Evolutionary conservation across 2,888 invertebrate species (phyloP).

Genomic region (Lasioglossum villosulum): DNA sequence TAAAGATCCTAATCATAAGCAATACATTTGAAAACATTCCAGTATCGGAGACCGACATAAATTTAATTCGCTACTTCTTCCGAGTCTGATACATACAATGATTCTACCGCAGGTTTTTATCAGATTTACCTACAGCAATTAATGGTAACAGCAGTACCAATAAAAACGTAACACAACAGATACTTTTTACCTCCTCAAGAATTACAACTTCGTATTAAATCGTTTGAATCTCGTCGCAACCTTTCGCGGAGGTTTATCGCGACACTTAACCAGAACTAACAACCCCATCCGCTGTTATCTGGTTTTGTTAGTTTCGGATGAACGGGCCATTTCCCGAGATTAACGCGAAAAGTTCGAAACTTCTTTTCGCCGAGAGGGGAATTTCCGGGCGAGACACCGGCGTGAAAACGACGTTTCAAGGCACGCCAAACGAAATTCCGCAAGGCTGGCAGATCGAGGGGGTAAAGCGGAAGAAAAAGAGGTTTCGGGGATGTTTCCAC

Average conservation of each 20-base stretch:
- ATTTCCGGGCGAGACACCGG: neutral
- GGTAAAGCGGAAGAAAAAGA: neutral
- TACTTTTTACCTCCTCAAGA: neutral
- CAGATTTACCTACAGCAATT: neutral
- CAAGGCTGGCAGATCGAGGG: neutral
- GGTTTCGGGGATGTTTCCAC: constrained; percentile 27
- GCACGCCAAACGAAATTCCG: neutral
- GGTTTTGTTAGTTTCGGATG: neutral
- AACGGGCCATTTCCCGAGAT: neutral
- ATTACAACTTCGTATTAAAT: neutral
- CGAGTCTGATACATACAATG: neutral
- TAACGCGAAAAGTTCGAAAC: constrained; percentile 18
- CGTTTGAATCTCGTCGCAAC: neutral
- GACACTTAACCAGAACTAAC: neutral
- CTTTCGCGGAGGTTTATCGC: neutral
- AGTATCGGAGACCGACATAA: neutral
- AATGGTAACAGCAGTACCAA: neutral
- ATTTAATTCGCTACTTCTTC: neutral
- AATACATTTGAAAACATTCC: too few species aligned
- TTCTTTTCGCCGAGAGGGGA: neutral
- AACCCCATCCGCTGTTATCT: neutral
- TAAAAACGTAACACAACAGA: neutral
- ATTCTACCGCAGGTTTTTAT: neutral
- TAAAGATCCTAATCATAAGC: too few species aligned
- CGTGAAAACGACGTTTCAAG: neutral